Base-by-base conservation (phyloP, 2,888 invertebrate genomes). In the Diplazon laetatorius region DNA sequence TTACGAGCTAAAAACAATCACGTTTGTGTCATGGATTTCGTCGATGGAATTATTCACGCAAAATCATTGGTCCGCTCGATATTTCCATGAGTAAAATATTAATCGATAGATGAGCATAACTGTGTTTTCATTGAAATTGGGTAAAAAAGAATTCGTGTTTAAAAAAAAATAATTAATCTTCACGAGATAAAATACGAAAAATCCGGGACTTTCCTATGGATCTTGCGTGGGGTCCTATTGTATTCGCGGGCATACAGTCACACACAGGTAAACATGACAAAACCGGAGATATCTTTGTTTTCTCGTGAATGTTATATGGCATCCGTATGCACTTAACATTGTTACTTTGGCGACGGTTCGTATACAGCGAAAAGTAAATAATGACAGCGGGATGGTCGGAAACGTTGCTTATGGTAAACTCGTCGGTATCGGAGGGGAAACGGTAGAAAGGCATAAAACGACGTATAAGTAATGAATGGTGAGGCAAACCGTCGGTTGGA, bases 401-500 rank as follows among this genome's bases (percentile, higher is more conserved):
- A 75, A 62, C 46, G 18, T 35, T 62, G 68, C 55, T 66, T 68
- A 22, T 69, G 48, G 46, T 52, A 12, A 52, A 52, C 22, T 71
- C 46, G 71, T 75, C 1, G 25, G 5, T 66, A 71, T 60, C 65
- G 78, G 66, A n/a, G n/a, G n/a, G n/a, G n/a, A 62, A 70, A 70
- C 22, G 22, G 69, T 20, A 50, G 59, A 60, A 69, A 48, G 78
- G 70, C 30, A 59, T 50, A 69, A 60, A 44, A 62, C n/a, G 66
- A 66, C 48, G 60, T 70, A 71, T 72, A 78, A 75, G 71, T 78
- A 78, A 78, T 78, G 78, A 71, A 75, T 68, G n/a, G 71, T 39
- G 62, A 42, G 37, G 65, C 69, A 50, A 71, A 55, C 46, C 60
- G 62, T 42, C 62, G 71, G 71, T 75, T 68, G 75, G 62, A 75